Conservation (phyloP, 2,797 vertebrate species). For the Uromys caudimaculatus region DNA sequence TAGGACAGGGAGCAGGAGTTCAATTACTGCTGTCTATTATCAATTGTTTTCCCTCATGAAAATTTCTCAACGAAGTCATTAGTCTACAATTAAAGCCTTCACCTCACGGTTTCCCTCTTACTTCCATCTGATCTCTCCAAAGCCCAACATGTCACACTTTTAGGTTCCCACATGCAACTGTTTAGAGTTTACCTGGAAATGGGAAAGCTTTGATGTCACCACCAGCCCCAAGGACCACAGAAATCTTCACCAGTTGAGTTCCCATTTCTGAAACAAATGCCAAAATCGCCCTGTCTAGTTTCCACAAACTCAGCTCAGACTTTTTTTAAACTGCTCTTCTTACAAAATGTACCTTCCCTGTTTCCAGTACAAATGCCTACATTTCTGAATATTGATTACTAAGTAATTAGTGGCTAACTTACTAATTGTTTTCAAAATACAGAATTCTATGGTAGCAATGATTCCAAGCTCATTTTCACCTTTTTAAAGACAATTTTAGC, state of each 20-base stretch:
- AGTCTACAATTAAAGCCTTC: constrained; percentile 48
- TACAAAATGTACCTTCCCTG: constrained; percentile 56
- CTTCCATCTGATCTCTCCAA: constrained; percentile 72
- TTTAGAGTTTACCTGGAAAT: constrained; percentile 83
- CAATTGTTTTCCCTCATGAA: constrained; percentile 13
- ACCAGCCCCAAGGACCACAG: constrained; percentile 86
- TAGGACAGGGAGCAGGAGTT: constrained; percentile 4
- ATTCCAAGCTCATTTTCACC: constrained; percentile 58
- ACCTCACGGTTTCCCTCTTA: constrained; percentile 68
- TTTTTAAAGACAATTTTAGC: constrained; percentile 51
- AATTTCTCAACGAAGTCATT: constrained; percentile 56
- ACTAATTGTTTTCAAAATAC: constrained; percentile 57
- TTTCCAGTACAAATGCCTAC: constrained; percentile 40
- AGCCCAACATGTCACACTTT: constrained; percentile 75
- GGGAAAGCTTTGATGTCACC: constrained; percentile 85
- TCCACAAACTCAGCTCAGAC: constrained; percentile 78
- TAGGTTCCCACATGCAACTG: constrained; percentile 83
- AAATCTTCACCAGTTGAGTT: constrained; percentile 85
- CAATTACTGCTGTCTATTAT: constrained; percentile 49
- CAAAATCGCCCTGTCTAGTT: constrained; percentile 86
- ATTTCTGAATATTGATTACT: constrained; percentile 62
- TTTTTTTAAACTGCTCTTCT: constrained; percentile 72
- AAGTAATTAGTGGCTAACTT: constrained; percentile 64
- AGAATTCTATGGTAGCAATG: constrained; percentile 43
- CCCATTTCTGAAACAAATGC: constrained; percentile 86